phyloP scores from a whole-genome alignment of 2,797 vertebrate species.

The Chloroceryle inda region DNA sequence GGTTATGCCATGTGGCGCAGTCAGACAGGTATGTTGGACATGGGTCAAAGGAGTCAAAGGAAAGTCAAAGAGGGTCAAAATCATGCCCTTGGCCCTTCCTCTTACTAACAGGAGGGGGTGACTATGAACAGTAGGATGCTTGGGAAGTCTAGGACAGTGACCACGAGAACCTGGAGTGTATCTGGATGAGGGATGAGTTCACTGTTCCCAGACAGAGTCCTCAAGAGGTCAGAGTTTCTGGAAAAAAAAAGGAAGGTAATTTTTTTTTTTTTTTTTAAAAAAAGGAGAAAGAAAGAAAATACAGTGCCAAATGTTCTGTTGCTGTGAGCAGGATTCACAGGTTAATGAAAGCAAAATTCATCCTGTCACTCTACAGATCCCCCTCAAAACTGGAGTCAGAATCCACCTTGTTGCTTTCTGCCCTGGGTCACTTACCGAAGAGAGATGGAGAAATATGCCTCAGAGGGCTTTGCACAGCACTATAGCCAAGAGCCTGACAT shows the following conservation, averaged over 20 bases:
- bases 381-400: neutral
- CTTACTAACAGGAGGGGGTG: neutral
- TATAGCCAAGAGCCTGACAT: neutral
- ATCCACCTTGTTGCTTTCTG: neutral
- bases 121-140: neutral
- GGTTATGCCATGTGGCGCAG: neutral
- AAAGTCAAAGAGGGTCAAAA: neutral
- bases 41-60: neutral
- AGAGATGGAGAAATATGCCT: neutral
- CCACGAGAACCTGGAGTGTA: neutral
- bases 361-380: neutral
- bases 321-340: neutral
- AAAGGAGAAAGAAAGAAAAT: no score
- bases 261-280: no score
- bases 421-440: neutral
- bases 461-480: neutral
- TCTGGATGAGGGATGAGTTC: neutral
- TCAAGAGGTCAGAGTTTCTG: neutral
- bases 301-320: neutral
- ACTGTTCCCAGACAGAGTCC: neutral
- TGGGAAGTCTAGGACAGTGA: neutral
- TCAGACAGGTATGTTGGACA: neutral
- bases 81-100: neutral
- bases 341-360: neutral
- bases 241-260: neutral